These are phyloP conservation scores for Lasius fuliginosus DNA, from an alignment of 2,888 invertebrate species.

Conservation along the genomic window DNA sequence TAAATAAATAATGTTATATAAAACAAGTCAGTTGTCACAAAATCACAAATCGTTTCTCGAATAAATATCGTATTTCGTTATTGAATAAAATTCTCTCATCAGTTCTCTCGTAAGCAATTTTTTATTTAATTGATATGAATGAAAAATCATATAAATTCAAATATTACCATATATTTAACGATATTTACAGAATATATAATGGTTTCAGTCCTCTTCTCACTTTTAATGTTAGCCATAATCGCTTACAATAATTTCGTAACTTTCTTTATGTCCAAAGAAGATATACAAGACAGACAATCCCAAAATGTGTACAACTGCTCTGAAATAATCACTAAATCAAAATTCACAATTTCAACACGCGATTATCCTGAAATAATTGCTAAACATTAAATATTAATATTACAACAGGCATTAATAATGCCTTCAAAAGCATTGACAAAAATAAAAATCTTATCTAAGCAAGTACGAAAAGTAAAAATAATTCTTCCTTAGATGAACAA, in stretches of 20 bases:
- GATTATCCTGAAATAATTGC: neutral
- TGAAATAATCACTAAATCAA: neutral
- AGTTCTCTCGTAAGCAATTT: neutral
- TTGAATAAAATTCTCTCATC: neutral
- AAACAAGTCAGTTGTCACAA: neutral
- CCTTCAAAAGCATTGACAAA: no score
- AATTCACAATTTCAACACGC: neutral
- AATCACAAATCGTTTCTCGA: neutral
- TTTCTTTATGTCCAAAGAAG: neutral
- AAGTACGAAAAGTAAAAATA: no score
- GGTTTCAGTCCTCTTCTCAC: constrained; percentile 28
- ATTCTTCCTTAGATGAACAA: no score
- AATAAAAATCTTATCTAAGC: no score
- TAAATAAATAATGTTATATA: neutral
- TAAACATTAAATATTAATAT: no score
- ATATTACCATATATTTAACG: neutral
- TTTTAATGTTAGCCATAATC: constrained; percentile 48
- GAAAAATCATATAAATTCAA: neutral
- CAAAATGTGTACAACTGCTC: neutral
- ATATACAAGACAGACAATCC: neutral
- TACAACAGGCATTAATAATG: no score
- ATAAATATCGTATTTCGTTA: neutral
- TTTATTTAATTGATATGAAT: neutral
- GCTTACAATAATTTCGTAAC: constrained; percentile 3
- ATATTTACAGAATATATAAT: constrained; percentile 67